A percentile compares a stretch with the other conserved stretches of the same genome.
phyloP scores from a whole-genome alignment of 2,888 invertebrate species.

The Creontiades dilutus region DNA sequence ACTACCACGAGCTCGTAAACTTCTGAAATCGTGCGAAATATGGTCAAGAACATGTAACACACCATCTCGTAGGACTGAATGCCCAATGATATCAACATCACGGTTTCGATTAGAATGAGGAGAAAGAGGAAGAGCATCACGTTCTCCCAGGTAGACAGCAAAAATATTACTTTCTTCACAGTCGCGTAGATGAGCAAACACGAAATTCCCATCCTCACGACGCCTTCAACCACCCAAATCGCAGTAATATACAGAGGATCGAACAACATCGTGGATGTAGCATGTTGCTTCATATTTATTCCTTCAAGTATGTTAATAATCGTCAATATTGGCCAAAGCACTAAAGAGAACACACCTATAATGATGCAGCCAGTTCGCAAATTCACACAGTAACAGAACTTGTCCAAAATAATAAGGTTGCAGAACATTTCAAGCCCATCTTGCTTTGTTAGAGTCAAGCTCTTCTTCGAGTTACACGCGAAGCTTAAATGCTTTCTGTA shows the following conservation, averaged over 20 bases:
- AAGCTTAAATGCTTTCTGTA: no score
- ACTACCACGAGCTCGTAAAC: conserved; percentile 33
- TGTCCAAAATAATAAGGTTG: conserved; percentile 9
- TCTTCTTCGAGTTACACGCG: neutral
- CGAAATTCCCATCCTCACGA: neutral
- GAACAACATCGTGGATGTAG: neutral
- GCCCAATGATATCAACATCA: neutral
- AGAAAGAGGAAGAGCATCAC: neutral
- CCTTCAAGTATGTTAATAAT: neutral
- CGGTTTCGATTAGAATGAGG: neutral
- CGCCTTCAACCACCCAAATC: neutral
- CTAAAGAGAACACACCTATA: neutral
- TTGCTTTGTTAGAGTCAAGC: neutral
- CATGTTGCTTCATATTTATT: neutral
- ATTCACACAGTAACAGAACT: conserved; percentile 26
- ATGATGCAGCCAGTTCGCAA: conserved; percentile 49
- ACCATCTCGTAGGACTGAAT: neutral
- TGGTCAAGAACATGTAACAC: neutral
- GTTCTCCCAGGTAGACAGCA: conserved; percentile 33
- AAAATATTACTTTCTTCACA: neutral
- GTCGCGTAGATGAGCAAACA: neutral
- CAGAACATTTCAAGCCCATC: conserved; percentile 45
- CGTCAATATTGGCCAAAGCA: conserved; percentile 8
- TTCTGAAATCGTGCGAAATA: neutral
- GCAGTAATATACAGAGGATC: neutral